phyloP scores from a whole-genome alignment of 1,140 invertebrate species.

The Neodiprion virginianus region DNA sequence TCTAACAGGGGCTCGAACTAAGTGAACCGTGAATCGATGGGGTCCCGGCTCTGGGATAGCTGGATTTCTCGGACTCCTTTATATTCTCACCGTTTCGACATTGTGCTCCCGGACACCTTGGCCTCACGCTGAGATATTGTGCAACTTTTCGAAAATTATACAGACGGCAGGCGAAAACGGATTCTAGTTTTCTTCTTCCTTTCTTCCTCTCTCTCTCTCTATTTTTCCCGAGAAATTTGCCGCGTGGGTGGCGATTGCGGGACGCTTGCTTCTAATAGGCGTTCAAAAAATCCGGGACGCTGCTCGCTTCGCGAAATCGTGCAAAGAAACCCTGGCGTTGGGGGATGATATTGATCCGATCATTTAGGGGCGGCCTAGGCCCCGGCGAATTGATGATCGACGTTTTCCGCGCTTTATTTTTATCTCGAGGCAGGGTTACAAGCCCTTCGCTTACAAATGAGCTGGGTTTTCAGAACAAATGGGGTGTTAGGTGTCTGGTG shows the following conservation, averaged over 20 bases:
- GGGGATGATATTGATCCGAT: background rate
- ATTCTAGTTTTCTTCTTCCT: background rate
- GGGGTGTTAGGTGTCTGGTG: slow-evolving; percentile 34
- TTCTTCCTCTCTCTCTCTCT: slow-evolving; percentile 32
- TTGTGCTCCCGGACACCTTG: slow-evolving; percentile 53
- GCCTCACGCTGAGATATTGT: slow-evolving; percentile 59
- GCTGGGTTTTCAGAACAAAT: slow-evolving; percentile 33
- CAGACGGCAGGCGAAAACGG: background rate
- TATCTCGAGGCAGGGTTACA: slow-evolving; percentile 23
- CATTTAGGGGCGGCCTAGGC: background rate
- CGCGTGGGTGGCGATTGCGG: slow-evolving; percentile 46
- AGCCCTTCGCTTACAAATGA: slow-evolving; percentile 40
- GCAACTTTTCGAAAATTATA: slow-evolving; percentile 35
- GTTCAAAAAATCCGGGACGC: too few species aligned
- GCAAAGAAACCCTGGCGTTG: too few species aligned
- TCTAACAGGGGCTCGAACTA: slow-evolving; percentile 55
- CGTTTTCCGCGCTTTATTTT: slow-evolving; percentile 36
- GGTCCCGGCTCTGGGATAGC: slow-evolving; percentile 31
- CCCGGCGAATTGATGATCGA: slow-evolving; percentile 20
- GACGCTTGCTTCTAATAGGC: too few species aligned
- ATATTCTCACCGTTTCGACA: slow-evolving; percentile 31
- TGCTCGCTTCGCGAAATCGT: too few species aligned
- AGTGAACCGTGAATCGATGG: slow-evolving; percentile 58
- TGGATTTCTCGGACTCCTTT: background rate
- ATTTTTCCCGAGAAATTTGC: slow-evolving; percentile 39